phyloP scores from a whole-genome alignment of 2,888 invertebrate genomes.

The Plebejus melissa region DNA sequence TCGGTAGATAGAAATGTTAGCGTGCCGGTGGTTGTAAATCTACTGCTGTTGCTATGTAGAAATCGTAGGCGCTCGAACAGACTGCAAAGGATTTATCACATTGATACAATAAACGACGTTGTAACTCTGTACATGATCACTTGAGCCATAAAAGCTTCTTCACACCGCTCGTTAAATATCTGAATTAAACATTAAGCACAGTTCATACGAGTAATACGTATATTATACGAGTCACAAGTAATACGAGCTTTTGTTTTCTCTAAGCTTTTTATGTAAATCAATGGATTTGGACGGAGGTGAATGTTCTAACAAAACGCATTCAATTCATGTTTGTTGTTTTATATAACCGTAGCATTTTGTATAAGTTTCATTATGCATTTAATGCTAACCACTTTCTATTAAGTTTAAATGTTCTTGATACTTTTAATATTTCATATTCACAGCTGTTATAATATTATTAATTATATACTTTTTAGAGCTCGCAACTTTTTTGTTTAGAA shows the following conservation, averaged over 20 bases:
- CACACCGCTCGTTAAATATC: conserved; percentile 18
- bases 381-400: background rate
- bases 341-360: background rate
- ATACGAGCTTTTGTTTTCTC: conserved; percentile 20
- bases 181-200: conserved; percentile 22
- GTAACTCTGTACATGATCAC: background rate
- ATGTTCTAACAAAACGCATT: background rate
- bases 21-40: too few species aligned
- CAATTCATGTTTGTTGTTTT: background rate
- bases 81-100: background rate
- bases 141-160: conserved; percentile 15
- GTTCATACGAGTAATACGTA: too few species aligned
- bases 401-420: background rate
- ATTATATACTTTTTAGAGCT: background rate
- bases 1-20: too few species aligned
- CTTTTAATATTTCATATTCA: background rate
- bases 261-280: conserved; percentile 18
- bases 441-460: background rate
- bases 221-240: too few species aligned
- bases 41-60: too few species aligned
- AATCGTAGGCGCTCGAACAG: too few species aligned
- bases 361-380: background rate
- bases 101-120: background rate
- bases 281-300: conserved; percentile 13
- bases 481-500: background rate